Evolutionary conservation across 2,888 invertebrate species (phyloP).

Genomic region (Clostera curtula): DNA sequence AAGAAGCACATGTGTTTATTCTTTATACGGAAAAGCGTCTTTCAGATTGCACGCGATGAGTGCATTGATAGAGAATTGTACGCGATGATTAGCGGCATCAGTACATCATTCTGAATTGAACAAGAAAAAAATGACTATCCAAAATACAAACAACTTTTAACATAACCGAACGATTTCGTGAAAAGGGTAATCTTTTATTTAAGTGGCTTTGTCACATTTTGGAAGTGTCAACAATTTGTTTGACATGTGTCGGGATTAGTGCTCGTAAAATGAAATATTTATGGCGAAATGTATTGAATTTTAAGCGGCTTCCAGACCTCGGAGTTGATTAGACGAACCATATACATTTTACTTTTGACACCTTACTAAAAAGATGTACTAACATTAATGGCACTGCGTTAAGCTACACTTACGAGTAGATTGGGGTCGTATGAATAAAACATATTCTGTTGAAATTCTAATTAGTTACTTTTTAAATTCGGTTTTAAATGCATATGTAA

Average conservation of each 20-base stretch:
- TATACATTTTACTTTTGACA: slow-evolving; percentile 21
- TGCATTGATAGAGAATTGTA: too few relatives aligned
- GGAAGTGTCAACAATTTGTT: slow-evolving; percentile 60
- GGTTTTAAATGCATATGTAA: too few relatives aligned
- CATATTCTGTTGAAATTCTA: slow-evolving; percentile 4
- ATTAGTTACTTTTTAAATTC: neutral
- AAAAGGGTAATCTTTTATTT: slow-evolving; percentile 36
- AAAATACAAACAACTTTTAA: too few relatives aligned
- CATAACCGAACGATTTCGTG: slow-evolving; percentile 12
- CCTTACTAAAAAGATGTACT: slow-evolving; percentile 15
- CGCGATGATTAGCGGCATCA: too few relatives aligned
- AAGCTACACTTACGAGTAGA: slow-evolving; percentile 13
- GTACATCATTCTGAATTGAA: too few relatives aligned
- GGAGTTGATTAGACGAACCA: slow-evolving; percentile 17
- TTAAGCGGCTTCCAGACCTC: slow-evolving; percentile 39
- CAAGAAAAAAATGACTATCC: too few relatives aligned
- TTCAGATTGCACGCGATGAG: too few relatives aligned
- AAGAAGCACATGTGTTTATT: too few relatives aligned
- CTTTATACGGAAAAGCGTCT: too few relatives aligned
- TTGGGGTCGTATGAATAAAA: slow-evolving; percentile 5
- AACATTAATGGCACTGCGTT: slow-evolving; percentile 11
- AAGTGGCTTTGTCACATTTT: slow-evolving; percentile 44
- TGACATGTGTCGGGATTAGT: slow-evolving; percentile 57
- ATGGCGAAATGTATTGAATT: slow-evolving; percentile 55
- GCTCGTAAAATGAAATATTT: slow-evolving; percentile 52